These are phyloP conservation scores for Coreius guichenoti DNA, from an alignment of 2,797 vertebrate species.

Conservation along the genomic window DNA sequence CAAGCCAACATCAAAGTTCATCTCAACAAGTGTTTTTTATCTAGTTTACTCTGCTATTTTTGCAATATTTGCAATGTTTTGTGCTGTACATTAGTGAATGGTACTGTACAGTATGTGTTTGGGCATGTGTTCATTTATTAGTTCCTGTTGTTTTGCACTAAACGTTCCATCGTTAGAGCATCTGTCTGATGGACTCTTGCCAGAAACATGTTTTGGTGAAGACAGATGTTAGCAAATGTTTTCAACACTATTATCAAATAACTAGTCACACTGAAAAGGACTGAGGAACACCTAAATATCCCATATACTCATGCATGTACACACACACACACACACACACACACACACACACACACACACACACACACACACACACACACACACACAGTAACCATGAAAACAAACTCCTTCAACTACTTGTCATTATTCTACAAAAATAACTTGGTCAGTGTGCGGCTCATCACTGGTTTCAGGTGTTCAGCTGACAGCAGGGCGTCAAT, in stretches of 20 bases:
- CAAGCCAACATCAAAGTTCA: background rate
- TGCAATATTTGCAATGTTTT: background rate
- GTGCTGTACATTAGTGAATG: background rate
- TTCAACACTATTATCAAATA: background rate
- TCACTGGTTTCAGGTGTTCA: background rate
- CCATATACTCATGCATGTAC: background rate
- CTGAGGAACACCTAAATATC: background rate
- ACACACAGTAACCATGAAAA: too few relatives aligned
- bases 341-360: background rate
- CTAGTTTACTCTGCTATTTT: background rate
- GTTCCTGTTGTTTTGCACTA: slow-evolving; percentile 12
- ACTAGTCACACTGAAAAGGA: background rate
- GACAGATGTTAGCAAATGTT: slow-evolving; percentile 1
- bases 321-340: background rate
- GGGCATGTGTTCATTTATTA: background rate
- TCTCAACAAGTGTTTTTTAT: background rate
- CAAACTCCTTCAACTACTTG: too few relatives aligned
- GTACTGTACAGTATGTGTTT: background rate
- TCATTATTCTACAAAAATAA: slow-evolving; percentile 13
- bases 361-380: too few relatives aligned
- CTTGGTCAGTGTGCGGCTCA: background rate
- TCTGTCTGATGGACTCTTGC: background rate
- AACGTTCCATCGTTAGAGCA: background rate
- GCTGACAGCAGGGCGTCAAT: slow-evolving; percentile 21
- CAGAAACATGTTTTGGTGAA: slow-evolving; percentile 3